Percentiles rank a stretch among this genome's conserved stretches.
Evolutionary conservation across 2,888 invertebrate genomes (phyloP).

Genomic region (Strigamia maritima): DNA sequence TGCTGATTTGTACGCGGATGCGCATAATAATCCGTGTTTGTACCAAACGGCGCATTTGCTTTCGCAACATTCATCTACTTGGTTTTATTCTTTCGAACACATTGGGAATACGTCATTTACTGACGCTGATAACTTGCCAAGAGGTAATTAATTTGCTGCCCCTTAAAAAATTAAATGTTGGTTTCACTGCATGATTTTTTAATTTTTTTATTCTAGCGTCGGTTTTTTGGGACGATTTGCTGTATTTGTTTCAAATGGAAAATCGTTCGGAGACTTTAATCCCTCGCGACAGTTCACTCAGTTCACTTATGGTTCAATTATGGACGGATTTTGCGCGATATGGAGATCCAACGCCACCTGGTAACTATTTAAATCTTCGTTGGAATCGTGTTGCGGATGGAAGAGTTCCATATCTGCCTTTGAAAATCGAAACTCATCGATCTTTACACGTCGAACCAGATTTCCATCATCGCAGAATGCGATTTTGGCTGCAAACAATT

Average conservation of each 20-base stretch:
- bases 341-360: background rate
- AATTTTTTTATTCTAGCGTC: background rate
- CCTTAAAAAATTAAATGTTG: background rate
- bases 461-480: background rate
- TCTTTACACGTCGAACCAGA: background rate
- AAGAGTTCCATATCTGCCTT: background rate
- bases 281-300: background rate
- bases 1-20: background rate
- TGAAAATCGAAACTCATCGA: background rate
- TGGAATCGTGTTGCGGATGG: background rate
- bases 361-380: background rate
- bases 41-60: background rate
- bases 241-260: background rate
- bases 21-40: slow-evolving; percentile 2
- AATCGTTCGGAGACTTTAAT: background rate
- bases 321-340: background rate
- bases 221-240: background rate
- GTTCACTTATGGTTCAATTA: background rate
- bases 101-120: slow-evolving; percentile 2
- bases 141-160: background rate
- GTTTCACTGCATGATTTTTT: background rate
- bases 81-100: slow-evolving; percentile 14
- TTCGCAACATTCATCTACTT: background rate
- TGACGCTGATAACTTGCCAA: background rate
- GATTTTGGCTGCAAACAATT: background rate